These are phyloP conservation scores for Leptatherina wallacei DNA, from an alignment of 2,797 vertebrate species.

Conservation along the genomic window DNA sequence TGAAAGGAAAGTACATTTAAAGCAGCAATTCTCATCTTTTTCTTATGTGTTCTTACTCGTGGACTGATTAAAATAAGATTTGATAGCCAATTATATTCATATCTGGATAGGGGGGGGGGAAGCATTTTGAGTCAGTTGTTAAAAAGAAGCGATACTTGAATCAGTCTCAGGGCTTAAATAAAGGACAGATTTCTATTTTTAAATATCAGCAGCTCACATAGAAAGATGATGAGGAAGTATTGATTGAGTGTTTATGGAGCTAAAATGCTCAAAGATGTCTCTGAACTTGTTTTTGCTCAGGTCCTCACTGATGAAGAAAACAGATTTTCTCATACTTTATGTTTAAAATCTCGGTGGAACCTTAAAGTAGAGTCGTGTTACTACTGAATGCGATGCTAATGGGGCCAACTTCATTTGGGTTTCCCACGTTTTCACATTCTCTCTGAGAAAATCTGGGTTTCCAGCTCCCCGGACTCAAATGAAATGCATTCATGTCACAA, in stretches of 20 bases:
- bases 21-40: not conserved
- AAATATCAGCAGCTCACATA: not conserved
- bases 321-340: constrained; percentile 38
- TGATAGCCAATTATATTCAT: not conserved
- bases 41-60: not conserved
- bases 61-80: not conserved
- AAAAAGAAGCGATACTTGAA: not conserved
- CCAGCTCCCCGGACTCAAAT: constrained; percentile 42
- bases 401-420: constrained; percentile 27
- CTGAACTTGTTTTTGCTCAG: constrained; percentile 20
- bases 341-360: constrained; percentile 31
- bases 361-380: constrained; percentile 35
- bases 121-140: not conserved
- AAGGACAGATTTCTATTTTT: not conserved
- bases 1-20: not conserved
- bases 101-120: not conserved
- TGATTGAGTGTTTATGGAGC: not conserved
- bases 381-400: constrained; percentile 41
- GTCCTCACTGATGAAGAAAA: constrained; percentile 45
- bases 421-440: constrained; percentile 38
- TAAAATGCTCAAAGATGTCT: not conserved
- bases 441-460: not conserved
- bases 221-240: not conserved
- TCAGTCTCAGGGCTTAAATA: not conserved
- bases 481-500: constrained; percentile 40